Percentiles rank a stretch among this genome's conserved stretches.
phyloP scores from a whole-genome alignment of 2,888 invertebrate genomes.

The Sepioteuthis lessoniana region DNA sequence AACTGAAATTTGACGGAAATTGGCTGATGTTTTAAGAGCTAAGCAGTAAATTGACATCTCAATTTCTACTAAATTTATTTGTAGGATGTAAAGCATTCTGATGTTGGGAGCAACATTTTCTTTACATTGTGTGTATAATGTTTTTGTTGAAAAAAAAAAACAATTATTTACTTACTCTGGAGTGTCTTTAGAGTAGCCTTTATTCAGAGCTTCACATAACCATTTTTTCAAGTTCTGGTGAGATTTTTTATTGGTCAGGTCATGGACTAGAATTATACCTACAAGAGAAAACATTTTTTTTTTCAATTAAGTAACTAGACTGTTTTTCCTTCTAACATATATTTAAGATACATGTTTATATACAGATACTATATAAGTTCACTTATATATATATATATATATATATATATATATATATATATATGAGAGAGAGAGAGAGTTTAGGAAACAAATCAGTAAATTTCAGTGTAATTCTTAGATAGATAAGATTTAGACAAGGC shows the following conservation, averaged over 20 bases:
- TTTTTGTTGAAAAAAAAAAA: background rate
- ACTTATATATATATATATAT: background rate
- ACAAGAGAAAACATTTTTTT: slow-evolving; percentile 62
- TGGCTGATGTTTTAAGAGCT: background rate
- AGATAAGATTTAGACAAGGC: no score
- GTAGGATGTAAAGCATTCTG: background rate
- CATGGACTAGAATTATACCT: slow-evolving; percentile 95
- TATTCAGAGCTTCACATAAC: slow-evolving; percentile 90
- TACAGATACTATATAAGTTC: background rate
- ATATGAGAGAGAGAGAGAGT: no score
- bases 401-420: no score
- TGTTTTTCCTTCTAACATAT: background rate
- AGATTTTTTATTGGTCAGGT: slow-evolving; percentile 95
- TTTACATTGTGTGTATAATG: no score
- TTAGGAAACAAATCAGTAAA: no score
- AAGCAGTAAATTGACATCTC: background rate
- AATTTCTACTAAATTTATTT: background rate
- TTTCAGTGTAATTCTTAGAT: no score
- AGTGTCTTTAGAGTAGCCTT: slow-evolving; percentile 55
- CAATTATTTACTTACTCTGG: background rate
- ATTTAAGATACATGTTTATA: background rate
- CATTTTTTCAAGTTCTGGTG: slow-evolving; percentile 94
- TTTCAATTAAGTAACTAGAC: no score
- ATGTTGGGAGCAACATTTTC: background rate
- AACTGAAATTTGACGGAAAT: no score